Evolutionary conservation across 1,140 invertebrate genomes (phyloP), one percentile per base, ranked within the genome.

Genomic region (Magallana ariakensis): DNA sequence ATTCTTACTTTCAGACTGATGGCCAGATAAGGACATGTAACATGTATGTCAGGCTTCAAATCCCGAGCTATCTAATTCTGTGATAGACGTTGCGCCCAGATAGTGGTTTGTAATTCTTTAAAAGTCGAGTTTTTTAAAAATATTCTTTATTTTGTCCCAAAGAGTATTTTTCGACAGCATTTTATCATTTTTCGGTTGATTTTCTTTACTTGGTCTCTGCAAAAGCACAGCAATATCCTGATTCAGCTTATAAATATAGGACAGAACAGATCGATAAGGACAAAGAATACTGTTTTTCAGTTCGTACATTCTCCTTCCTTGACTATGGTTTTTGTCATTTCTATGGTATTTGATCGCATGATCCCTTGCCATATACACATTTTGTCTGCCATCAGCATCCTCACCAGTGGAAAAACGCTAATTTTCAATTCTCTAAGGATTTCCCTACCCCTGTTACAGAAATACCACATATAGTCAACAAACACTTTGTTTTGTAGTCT

Each of bases 401-500:
- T 33, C n/a, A 22, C 46, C 22, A 3, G 56, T 19, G 15, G 54
- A 26, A 85, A 85, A 19, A 62, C 56, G 9, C 16, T 53, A 11
- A n/a, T 85, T 82, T 55, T 57, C 16, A 85, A 19, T 16, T 85
- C 83, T 7, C 87, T 66, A 15, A 85, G 22, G 58, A 85, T 87
- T 81, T 87, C 87, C 55, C 87, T 13, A 19, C 87, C 87, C 10
- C 87, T 55, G 46, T 81, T 84, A 33, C 87, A 81, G 53, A 87
- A 85, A n/a, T 87, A 85, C 11, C 19, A 60, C 8, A 87, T 10
- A 58, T 58, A 84, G 15, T 87, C 82, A n/a, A 87, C 83, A 1
- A 84, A 22, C 55, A 62, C 83, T 70, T 83, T 87, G 8, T 84
- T 70, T 26, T 84, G 83, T 4, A 87, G 62, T 9, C 82, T 26